These are phyloP conservation scores for Alligator mississippiensis DNA, from an alignment of 2,113 vertebrate species.

Conservation along the genomic window DNA sequence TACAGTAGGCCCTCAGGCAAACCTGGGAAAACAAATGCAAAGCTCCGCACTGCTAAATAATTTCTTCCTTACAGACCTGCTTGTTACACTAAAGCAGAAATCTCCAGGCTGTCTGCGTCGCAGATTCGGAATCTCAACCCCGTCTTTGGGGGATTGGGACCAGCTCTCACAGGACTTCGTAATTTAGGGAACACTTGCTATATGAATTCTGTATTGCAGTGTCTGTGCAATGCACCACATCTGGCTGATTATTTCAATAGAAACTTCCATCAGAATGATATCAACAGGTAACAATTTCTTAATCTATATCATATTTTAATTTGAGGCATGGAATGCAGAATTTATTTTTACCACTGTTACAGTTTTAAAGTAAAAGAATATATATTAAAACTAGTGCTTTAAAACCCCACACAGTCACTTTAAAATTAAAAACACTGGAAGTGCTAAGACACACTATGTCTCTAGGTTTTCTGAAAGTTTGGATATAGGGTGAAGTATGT, in stretches of 20 bases:
- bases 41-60: background rate
- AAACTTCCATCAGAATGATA: conserved; percentile 93
- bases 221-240: conserved; percentile 92
- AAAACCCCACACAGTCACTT: background rate
- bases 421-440: background rate
- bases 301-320: background rate
- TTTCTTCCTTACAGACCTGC: conserved; percentile 72
- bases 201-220: conserved; percentile 99
- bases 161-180: conserved; percentile 93
- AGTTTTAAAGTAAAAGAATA: background rate
- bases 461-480: background rate
- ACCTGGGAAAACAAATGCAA: background rate
- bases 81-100: conserved; percentile 88
- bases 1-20: no score
- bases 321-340: background rate
- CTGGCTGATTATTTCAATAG: conserved; percentile 96
- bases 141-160: conserved; percentile 90
- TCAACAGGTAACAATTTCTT: conserved; percentile 87
- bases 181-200: conserved; percentile 99
- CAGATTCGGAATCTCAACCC: conserved; percentile 96
- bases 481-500: rapidly evolving
- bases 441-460: background rate
- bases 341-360: background rate
- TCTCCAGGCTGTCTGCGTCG: conserved; percentile 90
- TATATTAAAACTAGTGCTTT: background rate